Base-by-base conservation (phyloP, 2,797 vertebrate genomes). In the Etheostoma perlongum region DNA sequence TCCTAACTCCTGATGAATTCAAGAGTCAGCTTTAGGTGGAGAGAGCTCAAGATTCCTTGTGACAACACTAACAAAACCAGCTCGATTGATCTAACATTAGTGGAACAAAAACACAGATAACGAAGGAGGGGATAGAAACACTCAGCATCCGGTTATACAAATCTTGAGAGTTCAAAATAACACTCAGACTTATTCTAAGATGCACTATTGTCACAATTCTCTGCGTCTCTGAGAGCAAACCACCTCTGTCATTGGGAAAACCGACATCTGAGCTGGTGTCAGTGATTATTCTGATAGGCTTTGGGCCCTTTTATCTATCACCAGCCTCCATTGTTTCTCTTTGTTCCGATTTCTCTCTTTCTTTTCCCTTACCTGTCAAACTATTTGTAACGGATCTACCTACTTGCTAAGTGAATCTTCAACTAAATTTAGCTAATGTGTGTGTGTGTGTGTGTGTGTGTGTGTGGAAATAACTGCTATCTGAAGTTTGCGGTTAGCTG, bases 1-100 rank as follows among this genome's bases (percentile, higher is more conserved):
- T 36, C 62, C 74, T 1, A 79, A 63, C 11, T 82, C 84, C 88
- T 93, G 87, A 19, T 75, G 63, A 52, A 25, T 5, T 13, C 7
- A 51, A 40, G 5, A 25, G 49, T 60, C 57, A 54, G 40, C 2
- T 54, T 79, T 0, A 64, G 14, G 0, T 15, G 16, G 1, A 42
- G 1, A 42, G 2, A 19, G 23, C 1, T 65, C 8, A 40, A 54
- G 6, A 27, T 67, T 40, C 44, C 15, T 13, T 70, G 6, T 3
- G 54, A 21, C 13, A 58, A 61, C 49, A 67, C 33, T 46, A 21
- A 57, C 6, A 68, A 48, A 8, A 47, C 0, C 21, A 12, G 53
- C 36, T 16, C 16, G 12, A 67, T 13, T 15, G 6, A 18, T 54
- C 7, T 15, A 19, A 30, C 1, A 18, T 7, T 18, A 27, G 13